These are phyloP conservation scores for Falco naumanni DNA, from an alignment of 2,797 vertebrate species.

Conservation along the genomic window DNA sequence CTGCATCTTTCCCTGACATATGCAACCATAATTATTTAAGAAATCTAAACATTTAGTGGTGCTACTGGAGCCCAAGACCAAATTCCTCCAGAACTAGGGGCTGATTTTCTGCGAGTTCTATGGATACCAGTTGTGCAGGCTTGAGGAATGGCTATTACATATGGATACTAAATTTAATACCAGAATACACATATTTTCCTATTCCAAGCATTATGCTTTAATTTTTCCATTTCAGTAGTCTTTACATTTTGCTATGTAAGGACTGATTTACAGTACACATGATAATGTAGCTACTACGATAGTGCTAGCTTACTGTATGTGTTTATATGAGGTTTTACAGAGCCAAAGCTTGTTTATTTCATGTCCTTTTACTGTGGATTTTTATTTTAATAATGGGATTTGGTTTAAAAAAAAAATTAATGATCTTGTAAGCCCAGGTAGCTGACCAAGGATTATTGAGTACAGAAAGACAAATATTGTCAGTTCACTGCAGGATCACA, in stretches of 20 bases:
- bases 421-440: neutral
- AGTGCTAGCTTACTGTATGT: neutral
- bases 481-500: constrained; percentile 19
- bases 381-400: constrained; percentile 40
- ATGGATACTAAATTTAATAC: neutral
- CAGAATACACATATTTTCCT: neutral
- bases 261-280: neutral
- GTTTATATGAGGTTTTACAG: neutral
- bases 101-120: neutral
- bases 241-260: neutral
- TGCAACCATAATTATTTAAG: neutral
- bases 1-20: neutral
- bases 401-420: constrained; percentile 8
- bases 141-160: neutral
- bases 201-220: neutral
- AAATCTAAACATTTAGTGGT: neutral
- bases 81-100: neutral
- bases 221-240: neutral
- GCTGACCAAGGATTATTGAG: constrained; percentile 33
- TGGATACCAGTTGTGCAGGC: neutral
- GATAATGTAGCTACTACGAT: neutral
- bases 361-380: neutral
- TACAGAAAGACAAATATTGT: constrained; percentile 23
- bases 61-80: neutral
- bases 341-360: constrained; percentile 28